Percentiles rank a stretch among this genome's conserved stretches.
Evolutionary conservation across 1,140 invertebrate genomes (phyloP).

Genomic region (Heliconius hermathena): DNA sequence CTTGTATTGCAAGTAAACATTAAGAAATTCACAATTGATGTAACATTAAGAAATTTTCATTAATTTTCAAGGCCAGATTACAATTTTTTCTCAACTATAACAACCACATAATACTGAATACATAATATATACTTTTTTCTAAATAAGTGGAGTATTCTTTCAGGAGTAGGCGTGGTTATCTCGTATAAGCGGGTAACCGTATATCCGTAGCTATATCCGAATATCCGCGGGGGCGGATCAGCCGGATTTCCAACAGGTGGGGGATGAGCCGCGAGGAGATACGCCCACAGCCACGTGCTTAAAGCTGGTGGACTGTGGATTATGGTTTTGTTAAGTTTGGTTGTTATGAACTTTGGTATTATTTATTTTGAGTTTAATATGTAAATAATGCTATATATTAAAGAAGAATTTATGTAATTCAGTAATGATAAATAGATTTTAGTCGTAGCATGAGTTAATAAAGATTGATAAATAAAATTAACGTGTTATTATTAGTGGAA

Average conservation of each 20-base stretch:
- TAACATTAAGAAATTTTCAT: no score
- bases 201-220: constrained; percentile 59
- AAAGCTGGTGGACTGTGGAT: constrained; percentile 16
- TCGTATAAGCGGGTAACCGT: constrained; percentile 56
- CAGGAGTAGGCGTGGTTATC: constrained; percentile 61
- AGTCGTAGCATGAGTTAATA: no score
- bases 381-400: no score
- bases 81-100: neutral
- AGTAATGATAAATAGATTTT: no score
- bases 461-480: no score
- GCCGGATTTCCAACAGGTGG: constrained; percentile 79
- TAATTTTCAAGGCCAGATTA: no score
- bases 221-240: constrained; percentile 73
- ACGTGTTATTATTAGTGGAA: no score
- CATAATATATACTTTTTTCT: neutral
- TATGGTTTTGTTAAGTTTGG: constrained; percentile 28
- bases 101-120: neutral
- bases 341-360: no score
- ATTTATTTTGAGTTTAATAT: no score
- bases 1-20: no score
- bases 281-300: constrained; percentile 75
- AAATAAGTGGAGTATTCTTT: constrained; percentile 3
- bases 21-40: no score
- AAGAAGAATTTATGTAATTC: no score
- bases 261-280: constrained; percentile 72